Evolutionary conservation across 1,140 invertebrate species (phyloP).

Genomic region (Myzus persicae): DNA sequence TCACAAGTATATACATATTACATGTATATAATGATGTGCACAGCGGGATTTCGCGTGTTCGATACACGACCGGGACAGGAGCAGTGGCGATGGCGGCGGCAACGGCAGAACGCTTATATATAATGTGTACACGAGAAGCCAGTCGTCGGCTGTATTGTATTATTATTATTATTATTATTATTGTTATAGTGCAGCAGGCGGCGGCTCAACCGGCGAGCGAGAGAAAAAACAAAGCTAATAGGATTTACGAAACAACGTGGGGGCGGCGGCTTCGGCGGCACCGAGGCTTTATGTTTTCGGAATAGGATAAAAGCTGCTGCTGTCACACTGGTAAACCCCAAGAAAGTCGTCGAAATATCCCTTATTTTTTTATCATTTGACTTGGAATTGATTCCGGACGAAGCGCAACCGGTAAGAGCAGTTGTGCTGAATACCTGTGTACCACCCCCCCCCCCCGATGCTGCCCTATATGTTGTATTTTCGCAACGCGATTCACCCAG

Average conservation of each 20-base stretch:
- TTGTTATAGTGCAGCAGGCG: background rate
- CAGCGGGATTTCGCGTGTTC: constrained; percentile 42
- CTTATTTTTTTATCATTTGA: background rate
- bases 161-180: constrained; percentile 12
- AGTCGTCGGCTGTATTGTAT: constrained; percentile 9
- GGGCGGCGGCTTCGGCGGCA: background rate
- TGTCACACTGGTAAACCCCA: background rate
- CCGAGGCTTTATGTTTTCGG: background rate
- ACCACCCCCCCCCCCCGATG: background rate
- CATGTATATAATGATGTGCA: background rate
- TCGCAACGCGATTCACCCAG: background rate
- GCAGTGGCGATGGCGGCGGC: background rate
- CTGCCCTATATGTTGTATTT: background rate
- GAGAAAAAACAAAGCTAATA: background rate
- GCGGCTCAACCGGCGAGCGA: background rate
- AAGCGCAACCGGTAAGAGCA: background rate
- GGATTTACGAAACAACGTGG: constrained; percentile 3
- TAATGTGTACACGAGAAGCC: background rate
- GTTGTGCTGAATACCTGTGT: background rate
- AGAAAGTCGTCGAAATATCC: background rate
- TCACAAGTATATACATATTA: background rate
- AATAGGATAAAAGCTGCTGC: background rate
- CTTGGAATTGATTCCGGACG: background rate
- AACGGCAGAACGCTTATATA: constrained; percentile 4
- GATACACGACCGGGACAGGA: background rate